These are phyloP conservation scores for Chanos chanos DNA, from an alignment of 2,797 vertebrate species.

Conservation along the genomic window DNA sequence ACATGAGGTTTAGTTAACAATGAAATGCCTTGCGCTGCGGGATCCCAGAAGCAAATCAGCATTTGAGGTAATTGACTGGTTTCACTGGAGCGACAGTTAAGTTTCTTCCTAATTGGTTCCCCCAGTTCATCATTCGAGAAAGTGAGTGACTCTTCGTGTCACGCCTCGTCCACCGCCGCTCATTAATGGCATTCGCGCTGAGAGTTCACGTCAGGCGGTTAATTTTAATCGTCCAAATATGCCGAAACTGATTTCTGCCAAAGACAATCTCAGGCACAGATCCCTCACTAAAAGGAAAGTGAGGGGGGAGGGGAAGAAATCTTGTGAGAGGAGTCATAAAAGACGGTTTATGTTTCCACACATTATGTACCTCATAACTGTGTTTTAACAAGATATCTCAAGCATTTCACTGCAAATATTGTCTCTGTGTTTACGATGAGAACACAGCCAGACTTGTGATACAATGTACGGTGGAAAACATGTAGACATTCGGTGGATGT, in stretches of 20 bases:
- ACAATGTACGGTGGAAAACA: too few species aligned
- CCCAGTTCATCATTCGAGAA: constrained; percentile 30
- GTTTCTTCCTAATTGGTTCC: constrained; percentile 19
- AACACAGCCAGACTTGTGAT: too few species aligned
- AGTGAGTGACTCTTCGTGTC: constrained; percentile 18
- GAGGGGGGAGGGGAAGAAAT: background rate
- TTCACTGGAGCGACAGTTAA: constrained; percentile 11
- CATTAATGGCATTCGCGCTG: constrained; percentile 9
- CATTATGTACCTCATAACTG: background rate
- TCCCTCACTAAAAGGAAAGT: background rate
- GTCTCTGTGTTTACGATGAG: too few species aligned
- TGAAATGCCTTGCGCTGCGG: background rate
- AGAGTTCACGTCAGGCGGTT: constrained; percentile 20
- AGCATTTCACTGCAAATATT: too few species aligned
- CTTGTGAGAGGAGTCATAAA: background rate
- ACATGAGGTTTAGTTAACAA: constrained; percentile 10
- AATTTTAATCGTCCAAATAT: constrained; percentile 28
- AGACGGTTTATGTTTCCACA: background rate
- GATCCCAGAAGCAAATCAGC: constrained; percentile 6
- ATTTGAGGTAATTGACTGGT: constrained; percentile 20
- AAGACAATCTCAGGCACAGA: background rate
- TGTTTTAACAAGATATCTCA: too few species aligned
- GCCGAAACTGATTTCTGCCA: background rate
- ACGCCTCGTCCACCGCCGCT: constrained; percentile 8
- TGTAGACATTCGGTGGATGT: too few species aligned